These are phyloP conservation scores for Perizoma affinitatum DNA, from an alignment of 2,888 invertebrate species.

Conservation along the genomic window DNA sequence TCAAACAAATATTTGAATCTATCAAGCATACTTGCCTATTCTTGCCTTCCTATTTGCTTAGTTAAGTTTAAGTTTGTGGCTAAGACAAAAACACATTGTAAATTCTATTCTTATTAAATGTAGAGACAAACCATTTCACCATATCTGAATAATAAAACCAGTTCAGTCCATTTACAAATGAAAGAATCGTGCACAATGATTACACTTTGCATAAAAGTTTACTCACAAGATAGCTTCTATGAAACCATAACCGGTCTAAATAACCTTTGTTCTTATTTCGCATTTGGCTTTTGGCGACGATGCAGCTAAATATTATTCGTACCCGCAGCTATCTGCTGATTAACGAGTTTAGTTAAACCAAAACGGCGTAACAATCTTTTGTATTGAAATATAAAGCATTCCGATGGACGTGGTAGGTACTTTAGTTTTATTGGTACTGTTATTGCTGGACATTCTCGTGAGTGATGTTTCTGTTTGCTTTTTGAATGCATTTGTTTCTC, in stretches of 20 bases:
- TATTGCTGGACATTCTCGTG: constrained; percentile 23
- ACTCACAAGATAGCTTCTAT: constrained; percentile 23
- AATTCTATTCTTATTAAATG: constrained; percentile 4
- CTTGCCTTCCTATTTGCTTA: too few species aligned
- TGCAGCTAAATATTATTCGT: constrained; percentile 18
- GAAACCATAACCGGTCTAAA: constrained; percentile 21
- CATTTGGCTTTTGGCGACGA: constrained; percentile 16
- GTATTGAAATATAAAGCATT: constrained; percentile 24
- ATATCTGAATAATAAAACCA: constrained; percentile 24
- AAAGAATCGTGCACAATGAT: constrained; percentile 21
- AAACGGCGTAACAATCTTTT: constrained; percentile 17
- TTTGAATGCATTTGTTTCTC: constrained; percentile 17
- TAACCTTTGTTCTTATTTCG: constrained; percentile 16
- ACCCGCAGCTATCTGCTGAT: constrained; percentile 14
- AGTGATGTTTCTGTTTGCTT: constrained; percentile 18
- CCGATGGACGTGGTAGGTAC: constrained; percentile 11
- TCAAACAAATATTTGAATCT: too few species aligned
- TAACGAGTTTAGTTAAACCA: constrained; percentile 19
- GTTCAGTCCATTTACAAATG: constrained; percentile 18
- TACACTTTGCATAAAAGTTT: constrained; percentile 26
- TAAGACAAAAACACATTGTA: constrained; percentile 1
- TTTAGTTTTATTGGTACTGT: constrained; percentile 22
- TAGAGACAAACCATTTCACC: constrained; percentile 12
- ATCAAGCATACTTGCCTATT: too few species aligned
- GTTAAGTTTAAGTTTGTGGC: neutral